phyloP scores from a whole-genome alignment of 2,113 vertebrate genomes.

The Vireo altiloquus region DNA sequence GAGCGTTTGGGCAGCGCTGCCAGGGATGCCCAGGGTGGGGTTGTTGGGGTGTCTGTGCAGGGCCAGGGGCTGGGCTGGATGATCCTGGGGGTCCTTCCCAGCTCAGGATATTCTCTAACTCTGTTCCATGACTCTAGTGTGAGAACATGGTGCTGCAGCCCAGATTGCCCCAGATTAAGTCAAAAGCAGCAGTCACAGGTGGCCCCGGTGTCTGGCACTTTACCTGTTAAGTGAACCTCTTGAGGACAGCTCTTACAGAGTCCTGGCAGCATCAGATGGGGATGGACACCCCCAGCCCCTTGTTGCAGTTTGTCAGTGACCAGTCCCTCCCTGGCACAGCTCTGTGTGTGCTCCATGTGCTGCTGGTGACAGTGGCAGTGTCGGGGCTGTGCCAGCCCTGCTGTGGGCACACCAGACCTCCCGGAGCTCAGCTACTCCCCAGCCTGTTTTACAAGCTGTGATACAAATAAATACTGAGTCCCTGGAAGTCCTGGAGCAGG shows the following conservation, averaged over 20 bases:
- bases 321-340: rapidly evolving
- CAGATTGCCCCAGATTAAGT: neutral
- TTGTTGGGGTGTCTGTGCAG: neutral
- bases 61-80: rapidly evolving
- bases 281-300: rapidly evolving
- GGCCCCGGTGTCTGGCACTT: neutral
- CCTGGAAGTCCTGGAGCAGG: neutral
- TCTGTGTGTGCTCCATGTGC: rapidly evolving
- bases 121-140: neutral
- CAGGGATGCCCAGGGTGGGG: neutral
- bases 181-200: neutral
- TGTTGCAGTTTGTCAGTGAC: neutral
- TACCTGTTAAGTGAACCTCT: neutral
- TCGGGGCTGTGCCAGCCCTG: neutral
- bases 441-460: neutral
- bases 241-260: rapidly evolving
- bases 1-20: rapidly evolving
- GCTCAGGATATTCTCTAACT: neutral
- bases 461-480: neutral
- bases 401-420: neutral
- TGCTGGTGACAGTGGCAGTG: neutral
- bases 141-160: neutral
- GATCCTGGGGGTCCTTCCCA: rapidly evolving
- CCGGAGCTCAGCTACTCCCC: rapidly evolving
- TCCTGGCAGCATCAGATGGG: neutral